Evolutionary conservation across 2,888 invertebrate species (phyloP), one percentile per base, ranked within the genome.

Genomic region (Meteorus colon): DNA sequence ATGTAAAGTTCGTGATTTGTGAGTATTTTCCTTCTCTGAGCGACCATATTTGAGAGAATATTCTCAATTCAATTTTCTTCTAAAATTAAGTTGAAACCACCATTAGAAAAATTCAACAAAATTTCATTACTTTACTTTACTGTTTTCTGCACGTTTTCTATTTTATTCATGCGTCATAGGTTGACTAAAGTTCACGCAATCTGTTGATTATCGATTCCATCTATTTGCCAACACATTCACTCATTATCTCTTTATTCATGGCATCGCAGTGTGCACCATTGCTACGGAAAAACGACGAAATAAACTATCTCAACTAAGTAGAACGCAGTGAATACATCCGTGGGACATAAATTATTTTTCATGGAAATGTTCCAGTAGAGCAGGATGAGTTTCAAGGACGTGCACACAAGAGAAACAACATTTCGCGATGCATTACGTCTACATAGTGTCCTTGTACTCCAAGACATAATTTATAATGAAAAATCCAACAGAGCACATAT

Each of bases 321-420:
- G 19, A 55, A 24, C n/a, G n/a, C 48, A 48, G 19, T 19, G 24
- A 19, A 55, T 55, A 24, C 55, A 55, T 55, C 6, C n/a, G 48
- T 0, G n/a, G 1, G n/a, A 48, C n/a, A 48, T 48, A 48, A 48
- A 63, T 63, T 34, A 63, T 34, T 31, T 31, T 12, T 10, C 12
- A 63, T 63, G 63, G 34, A 63, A 34, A n/a, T n/a, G 63, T 34
- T 63, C 34, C 34, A 63, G 29, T 34, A 10, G 63, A 34, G 31
- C 63, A 4, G 27, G 14, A n/a, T 31, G n/a, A 34, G n/a, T 63
- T 63, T 63, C 34, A 31, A 63, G 34, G 63, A n/a, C 29, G 12
- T 60, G 31, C n/a, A 34, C 34, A 34, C 34, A 4, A 34, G 3
- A 65, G 12, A 65, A 37, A 37, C 19, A 65, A 24, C 10, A 65